Conservation (phyloP, 1,140 invertebrate species). For the Drosophila sp. region DNA sequence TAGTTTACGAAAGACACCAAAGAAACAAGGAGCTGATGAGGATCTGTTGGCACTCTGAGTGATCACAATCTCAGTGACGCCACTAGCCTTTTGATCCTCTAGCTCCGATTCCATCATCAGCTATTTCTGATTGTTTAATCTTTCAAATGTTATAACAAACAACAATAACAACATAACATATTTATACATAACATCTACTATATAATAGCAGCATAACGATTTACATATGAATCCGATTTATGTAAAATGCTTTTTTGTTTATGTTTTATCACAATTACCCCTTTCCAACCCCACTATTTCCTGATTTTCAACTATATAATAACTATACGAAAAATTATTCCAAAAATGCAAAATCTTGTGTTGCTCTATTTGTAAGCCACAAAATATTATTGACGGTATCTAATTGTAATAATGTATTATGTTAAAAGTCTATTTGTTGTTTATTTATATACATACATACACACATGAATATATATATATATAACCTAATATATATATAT, state of each 20-base stretch:
- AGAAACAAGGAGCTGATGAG: conserved; percentile 74
- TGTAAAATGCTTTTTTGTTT: conserved; percentile 63
- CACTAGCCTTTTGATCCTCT: not conserved
- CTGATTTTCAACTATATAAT: conserved; percentile 39
- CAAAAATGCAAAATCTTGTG: conserved; percentile 63
- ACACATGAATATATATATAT: conserved; percentile 58
- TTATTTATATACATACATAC: conserved; percentile 75
- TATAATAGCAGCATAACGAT: conserved; percentile 43
- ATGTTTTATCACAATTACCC: not conserved
- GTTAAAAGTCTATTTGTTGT: conserved; percentile 77
- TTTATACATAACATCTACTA: conserved; percentile 61
- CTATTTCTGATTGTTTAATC: conserved; percentile 65
- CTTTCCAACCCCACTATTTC: conserved; percentile 19
- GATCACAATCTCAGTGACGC: conserved; percentile 15
- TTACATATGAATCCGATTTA: conserved; percentile 58
- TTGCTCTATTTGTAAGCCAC: conserved; percentile 71
- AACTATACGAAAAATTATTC: conserved; percentile 68
- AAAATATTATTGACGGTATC: conserved; percentile 42
- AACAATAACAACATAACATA: conserved; percentile 57
- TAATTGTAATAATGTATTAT: conserved; percentile 76
- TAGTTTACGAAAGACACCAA: conserved; percentile 76
- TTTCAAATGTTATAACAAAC: conserved; percentile 65
- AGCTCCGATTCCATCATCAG: conserved; percentile 27
- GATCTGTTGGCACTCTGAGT: conserved; percentile 78
- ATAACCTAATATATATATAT: conserved; percentile 57